Conservation (phyloP, 1,140 invertebrate genomes). For the Procambarus clarkii region DNA sequence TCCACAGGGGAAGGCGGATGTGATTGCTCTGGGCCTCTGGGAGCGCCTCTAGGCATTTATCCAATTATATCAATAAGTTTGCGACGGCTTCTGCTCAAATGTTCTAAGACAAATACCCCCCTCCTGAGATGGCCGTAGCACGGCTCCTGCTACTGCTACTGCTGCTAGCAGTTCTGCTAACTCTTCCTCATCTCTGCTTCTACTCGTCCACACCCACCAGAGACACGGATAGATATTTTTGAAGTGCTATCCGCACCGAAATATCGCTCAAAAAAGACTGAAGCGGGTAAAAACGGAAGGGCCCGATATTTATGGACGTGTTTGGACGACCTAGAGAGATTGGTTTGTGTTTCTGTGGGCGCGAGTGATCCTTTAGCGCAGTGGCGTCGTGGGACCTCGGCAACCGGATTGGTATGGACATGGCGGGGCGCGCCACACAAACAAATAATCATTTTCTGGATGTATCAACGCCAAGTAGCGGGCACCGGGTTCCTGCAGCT, state of each 20-base stretch:
- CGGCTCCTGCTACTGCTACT: neutral
- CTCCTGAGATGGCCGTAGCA: neutral
- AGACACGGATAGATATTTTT: slow-evolving; percentile 21
- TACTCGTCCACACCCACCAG: neutral
- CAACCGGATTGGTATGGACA: neutral
- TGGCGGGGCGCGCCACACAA: neutral
- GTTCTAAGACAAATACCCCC: slow-evolving; percentile 66
- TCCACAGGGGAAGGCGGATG: slow-evolving; percentile 57
- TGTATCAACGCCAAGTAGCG: neutral
- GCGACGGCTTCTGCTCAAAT: slow-evolving; percentile 68
- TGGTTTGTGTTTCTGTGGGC: slow-evolving; percentile 35
- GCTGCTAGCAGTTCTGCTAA: neutral
- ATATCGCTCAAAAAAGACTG: slow-evolving; percentile 33
- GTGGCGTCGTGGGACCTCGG: neutral
- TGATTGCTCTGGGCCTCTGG: slow-evolving; percentile 64
- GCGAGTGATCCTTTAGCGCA: slow-evolving; percentile 26
- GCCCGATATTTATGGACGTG: slow-evolving; percentile 37
- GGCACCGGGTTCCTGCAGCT: neutral
- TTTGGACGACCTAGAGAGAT: slow-evolving; percentile 37
- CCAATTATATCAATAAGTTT: slow-evolving; percentile 71
- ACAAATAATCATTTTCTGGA: slow-evolving; percentile 7
- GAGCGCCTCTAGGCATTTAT: slow-evolving; percentile 67
- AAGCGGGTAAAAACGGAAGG: neutral
- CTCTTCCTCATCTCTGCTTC: neutral
- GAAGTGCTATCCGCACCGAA: neutral